Evolutionary conservation across 2,113 vertebrate species (phyloP), one percentile per base, ranked within the genome.

Genomic region (Urocitellus parryii): DNA sequence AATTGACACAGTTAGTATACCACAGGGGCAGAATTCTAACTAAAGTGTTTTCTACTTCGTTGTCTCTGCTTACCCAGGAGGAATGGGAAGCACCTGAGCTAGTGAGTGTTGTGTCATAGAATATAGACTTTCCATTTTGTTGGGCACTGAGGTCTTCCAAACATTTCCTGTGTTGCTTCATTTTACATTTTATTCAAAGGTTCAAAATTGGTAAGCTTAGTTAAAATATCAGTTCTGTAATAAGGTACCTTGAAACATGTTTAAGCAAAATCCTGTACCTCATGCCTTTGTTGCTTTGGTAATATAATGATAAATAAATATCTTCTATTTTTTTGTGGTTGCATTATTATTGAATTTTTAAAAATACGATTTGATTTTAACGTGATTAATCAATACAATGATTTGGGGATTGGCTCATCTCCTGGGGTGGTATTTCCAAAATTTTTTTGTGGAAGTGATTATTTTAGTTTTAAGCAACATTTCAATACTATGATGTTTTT

Each of bases 391-490:
- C 39, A 68, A 37, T 82, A 29, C 34, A 90, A 58, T 81, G 70
- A 78, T 92, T 92, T 93, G 42, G 65, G 56, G 16, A 76, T 53
- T 93, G 77, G 25, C 7, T 91, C 1, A 74, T 61, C 20, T 95
- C 32, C 20, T 81, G 51, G 24, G 16, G 5, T 61, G 1, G 2
- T 74, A 22, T 61, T 90, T 37, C 48, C 51, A 87, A 27, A 90
- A n/a, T 82, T 37, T 95, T 95, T 89, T 94, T 94, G 51, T 88
- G 27, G 25, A 77, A 85, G 34, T 86, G 53, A 16, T 10, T 74
- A 80, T 80, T 90, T 88, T 80, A 81, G 18, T 67, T 77, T 91
- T 67, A 91, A 94, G 45, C n/a, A 95, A 34, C 8, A 42, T 92
- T 94, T 95, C 34, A 67, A 18, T 77, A n/a, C 80, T 91, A 45